Evolutionary conservation across 1,140 invertebrate genomes (phyloP), one percentile per base, ranked within the genome.

Genomic region (Sycophaga agraensis): DNA sequence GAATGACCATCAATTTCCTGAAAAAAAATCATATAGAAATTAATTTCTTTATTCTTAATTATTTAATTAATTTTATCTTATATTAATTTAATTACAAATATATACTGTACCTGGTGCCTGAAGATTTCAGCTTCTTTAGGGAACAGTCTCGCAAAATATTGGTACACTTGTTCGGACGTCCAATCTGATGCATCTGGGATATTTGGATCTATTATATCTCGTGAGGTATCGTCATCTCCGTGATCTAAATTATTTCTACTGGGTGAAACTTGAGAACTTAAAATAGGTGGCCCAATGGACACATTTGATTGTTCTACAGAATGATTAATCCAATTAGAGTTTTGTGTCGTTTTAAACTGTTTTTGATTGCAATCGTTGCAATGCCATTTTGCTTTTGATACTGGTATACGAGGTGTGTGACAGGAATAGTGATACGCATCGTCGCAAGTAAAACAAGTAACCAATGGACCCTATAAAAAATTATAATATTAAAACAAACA

Each of bases 1-100:
- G 91, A 90, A 64, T 87, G 84, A 0, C 93, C 93, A 83, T 96
- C 93, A 67, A 96, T 93, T 72, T 94, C 91, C 91, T 94, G 76
- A 54, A 85, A 54, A 19, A 2, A n/a, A 31, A n/a, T 53, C n/a
- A 17, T 14, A 63, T 62, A 35, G 63, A 43, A 46, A 8, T 19
- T 16, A 9, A 19, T 39, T 22, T 24, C 22, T 31, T 6, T 39
- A 28, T n/a, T 31, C 31, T 6, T 5, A 26, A 16, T 21, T 11
- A 48, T 54, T 19, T n/a, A 42, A 42, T 31, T 35, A 9, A 46
- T 28, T 39, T 14, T 40, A n/a, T 40, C 9, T 43, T 59, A n/a
- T 53, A 42, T 31, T 31, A 5, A 16, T 19, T 9, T 17, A 31
- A 16, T 31, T 17, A 31, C 2, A 2, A 31, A 24, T 24, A 34